These are phyloP conservation scores for Eurystomus gularis DNA, from an alignment of 2,113 vertebrate genomes.

Conservation along the genomic window DNA sequence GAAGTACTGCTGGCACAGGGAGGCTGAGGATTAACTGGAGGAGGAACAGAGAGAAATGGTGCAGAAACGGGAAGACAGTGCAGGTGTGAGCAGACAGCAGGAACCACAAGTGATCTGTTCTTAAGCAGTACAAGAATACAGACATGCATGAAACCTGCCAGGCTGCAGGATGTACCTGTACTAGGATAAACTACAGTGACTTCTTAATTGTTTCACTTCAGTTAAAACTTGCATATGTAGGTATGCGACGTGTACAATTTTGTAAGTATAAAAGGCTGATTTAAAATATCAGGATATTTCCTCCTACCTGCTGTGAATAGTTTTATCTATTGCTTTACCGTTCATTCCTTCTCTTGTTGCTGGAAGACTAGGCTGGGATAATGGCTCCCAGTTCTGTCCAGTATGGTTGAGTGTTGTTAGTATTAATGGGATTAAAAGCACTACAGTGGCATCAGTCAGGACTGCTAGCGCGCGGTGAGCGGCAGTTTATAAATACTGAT, in stretches of 20 bases:
- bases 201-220: background rate
- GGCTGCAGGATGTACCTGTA: background rate
- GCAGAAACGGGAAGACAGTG: background rate
- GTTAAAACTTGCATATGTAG: background rate
- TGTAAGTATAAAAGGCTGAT: background rate
- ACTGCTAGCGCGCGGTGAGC: background rate
- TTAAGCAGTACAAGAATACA: background rate
- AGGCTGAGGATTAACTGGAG: background rate
- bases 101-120: background rate
- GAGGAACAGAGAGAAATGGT: background rate
- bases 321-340: background rate
- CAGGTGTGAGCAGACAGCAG: background rate
- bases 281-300: background rate
- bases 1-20: background rate
- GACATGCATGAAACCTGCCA: background rate
- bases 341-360: background rate
- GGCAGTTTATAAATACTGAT: background rate
- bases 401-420: background rate
- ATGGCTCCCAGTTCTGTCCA: background rate
- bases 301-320: background rate
- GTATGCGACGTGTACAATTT: background rate
- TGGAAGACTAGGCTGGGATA: background rate
- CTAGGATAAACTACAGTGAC: background rate
- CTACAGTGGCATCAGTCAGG: background rate
- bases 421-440: background rate